Conservation (phyloP, 2,797 vertebrate species). For the Aphelocoma californica region DNA sequence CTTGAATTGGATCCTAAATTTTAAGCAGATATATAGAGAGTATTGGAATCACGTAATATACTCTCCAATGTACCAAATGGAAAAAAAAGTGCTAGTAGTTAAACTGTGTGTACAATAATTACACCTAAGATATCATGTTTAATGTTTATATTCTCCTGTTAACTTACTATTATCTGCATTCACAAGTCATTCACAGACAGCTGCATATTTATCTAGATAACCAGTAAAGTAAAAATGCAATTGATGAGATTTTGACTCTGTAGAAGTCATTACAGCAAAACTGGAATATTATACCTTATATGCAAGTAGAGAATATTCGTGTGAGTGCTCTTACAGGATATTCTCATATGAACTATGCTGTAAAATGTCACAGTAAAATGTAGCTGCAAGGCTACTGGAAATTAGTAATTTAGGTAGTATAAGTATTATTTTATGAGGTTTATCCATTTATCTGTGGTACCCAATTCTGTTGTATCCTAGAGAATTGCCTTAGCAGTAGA, state of each 20-base stretch:
- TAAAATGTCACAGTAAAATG: constrained; percentile 34
- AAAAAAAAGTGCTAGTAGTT: neutral
- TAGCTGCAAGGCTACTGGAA: constrained; percentile 29
- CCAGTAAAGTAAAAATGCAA: neutral
- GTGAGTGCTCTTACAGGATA: neutral
- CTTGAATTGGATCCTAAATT: neutral
- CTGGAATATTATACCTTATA: neutral
- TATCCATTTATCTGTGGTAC: neutral
- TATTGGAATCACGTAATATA: neutral
- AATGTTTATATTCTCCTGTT: neutral
- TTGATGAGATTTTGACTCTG: neutral
- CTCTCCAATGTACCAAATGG: neutral
- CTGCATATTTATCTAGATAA: neutral
- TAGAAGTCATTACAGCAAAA: neutral
- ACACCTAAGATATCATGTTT: neutral
- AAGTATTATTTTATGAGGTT: constrained; percentile 8
- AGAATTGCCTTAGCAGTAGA: neutral
- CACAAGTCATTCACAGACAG: neutral
- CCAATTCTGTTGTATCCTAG: neutral
- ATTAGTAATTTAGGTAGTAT: constrained; percentile 22
- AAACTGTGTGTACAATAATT: neutral
- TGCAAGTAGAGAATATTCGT: neutral
- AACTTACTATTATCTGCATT: neutral
- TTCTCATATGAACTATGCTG: neutral
- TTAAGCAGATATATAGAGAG: neutral